Conservation (phyloP, 2,797 vertebrate species). For the Sebastes nivosus region DNA sequence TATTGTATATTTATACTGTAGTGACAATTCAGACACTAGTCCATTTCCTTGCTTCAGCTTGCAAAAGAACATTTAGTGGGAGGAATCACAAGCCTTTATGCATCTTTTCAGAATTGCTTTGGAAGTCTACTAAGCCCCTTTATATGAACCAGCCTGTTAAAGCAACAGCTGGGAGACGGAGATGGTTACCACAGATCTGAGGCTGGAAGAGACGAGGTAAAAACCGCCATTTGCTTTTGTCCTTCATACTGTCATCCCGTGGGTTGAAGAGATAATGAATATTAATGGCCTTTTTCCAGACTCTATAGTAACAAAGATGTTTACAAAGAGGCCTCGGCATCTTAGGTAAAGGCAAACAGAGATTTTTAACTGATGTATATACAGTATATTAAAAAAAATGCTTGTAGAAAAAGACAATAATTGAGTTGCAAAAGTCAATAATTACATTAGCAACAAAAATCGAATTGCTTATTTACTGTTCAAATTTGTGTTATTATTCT, state of each 20-base stretch:
- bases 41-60: neutral
- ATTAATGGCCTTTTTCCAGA: slow-evolving; percentile 7
- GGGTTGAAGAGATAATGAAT: slow-evolving; percentile 31
- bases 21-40: neutral
- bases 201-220: neutral
- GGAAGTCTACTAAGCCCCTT: neutral
- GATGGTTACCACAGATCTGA: neutral
- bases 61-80: neutral
- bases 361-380: neutral
- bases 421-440: neutral
- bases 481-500: neutral
- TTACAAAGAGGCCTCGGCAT: neutral
- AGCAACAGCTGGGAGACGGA: slow-evolving; percentile 24
- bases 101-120: neutral
- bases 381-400: neutral
- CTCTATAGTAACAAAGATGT: neutral
- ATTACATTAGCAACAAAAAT: neutral
- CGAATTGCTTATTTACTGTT: neutral
- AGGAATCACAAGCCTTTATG: neutral
- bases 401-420: neutral
- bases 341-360: neutral
- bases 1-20: neutral
- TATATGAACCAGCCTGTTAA: neutral
- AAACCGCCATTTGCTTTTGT: slow-evolving; percentile 22
- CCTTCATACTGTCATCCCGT: slow-evolving; percentile 35